Conservation (phyloP, 2,888 invertebrate species). For the Watsonalla cultraria region DNA sequence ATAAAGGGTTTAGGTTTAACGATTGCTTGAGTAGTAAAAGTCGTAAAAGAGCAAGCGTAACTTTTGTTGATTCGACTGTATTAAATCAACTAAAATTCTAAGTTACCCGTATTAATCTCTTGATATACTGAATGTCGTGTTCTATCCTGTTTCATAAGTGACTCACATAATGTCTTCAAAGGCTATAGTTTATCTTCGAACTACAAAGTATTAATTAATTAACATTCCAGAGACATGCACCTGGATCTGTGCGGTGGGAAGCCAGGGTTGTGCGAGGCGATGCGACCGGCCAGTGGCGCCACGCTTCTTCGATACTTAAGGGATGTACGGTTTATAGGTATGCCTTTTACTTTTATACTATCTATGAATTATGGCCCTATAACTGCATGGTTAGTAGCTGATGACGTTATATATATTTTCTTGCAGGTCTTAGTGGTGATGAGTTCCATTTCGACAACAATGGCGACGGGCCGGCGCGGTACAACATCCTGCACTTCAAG, state of each 20-base stretch:
- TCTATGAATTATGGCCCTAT: too few species aligned
- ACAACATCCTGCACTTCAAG: constrained; percentile 97
- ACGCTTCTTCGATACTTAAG: constrained; percentile 90
- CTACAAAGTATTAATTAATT: neutral
- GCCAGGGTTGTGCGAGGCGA: constrained; percentile 89
- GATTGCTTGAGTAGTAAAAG: too few species aligned
- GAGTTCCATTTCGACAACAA: constrained; percentile 93
- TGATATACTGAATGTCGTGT: too few species aligned
- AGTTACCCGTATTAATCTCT: too few species aligned
- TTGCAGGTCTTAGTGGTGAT: constrained; percentile 90
- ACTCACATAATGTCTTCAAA: too few species aligned
- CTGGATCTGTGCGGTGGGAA: constrained; percentile 85
- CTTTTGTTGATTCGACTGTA: too few species aligned
- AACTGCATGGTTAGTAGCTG: neutral
- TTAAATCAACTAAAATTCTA: too few species aligned
- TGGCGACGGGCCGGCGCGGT: constrained; percentile 96
- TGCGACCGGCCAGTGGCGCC: constrained; percentile 94
- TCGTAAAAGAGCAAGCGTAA: too few species aligned
- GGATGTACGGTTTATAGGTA: constrained; percentile 85
- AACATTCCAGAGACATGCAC: constrained; percentile 87
- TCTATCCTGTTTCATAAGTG: too few species aligned
- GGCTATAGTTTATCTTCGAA: too few species aligned
- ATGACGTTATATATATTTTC: neutral
- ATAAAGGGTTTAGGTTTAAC: too few species aligned
- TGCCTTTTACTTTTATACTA: neutral